Evolutionary conservation across 1,140 invertebrate genomes (phyloP).

Genomic region (Conopomorpha cramerella): DNA sequence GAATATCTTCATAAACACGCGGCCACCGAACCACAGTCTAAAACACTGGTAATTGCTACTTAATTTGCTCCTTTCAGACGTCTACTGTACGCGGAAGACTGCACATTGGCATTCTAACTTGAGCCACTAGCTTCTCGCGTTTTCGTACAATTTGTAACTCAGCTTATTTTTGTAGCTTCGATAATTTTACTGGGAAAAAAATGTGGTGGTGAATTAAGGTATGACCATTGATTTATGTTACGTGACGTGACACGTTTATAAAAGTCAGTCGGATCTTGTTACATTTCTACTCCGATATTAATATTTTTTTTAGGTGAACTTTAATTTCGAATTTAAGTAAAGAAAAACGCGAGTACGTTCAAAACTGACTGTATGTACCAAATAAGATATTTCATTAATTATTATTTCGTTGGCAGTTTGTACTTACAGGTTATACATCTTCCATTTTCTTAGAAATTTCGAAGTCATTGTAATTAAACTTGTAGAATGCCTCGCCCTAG

Average conservation of each 20-base stretch:
- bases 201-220: not conserved
- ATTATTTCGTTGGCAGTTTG: not conserved
- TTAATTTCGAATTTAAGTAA: not conserved
- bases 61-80: constrained; percentile 13
- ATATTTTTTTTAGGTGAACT: not conserved
- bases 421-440: not conserved
- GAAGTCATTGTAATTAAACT: not conserved
- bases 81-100: constrained; percentile 7
- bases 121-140: too few relatives aligned
- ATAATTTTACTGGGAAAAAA: too few relatives aligned
- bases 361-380: not conserved
- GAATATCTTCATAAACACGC: constrained; percentile 3
- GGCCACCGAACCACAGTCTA: not conserved
- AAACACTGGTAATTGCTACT: constrained; percentile 12
- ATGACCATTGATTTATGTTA: not conserved
- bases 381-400: not conserved
- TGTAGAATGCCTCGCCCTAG: constrained; percentile 11
- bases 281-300: not conserved
- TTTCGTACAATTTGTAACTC: too few relatives aligned
- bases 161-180: too few relatives aligned
- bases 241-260: not conserved
- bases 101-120: too few relatives aligned
- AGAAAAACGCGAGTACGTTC: too few relatives aligned
- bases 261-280: not conserved
- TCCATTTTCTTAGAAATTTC: not conserved